Base-by-base conservation (phyloP, 1,140 invertebrate species). In the Drosophila nannoptera region DNA sequence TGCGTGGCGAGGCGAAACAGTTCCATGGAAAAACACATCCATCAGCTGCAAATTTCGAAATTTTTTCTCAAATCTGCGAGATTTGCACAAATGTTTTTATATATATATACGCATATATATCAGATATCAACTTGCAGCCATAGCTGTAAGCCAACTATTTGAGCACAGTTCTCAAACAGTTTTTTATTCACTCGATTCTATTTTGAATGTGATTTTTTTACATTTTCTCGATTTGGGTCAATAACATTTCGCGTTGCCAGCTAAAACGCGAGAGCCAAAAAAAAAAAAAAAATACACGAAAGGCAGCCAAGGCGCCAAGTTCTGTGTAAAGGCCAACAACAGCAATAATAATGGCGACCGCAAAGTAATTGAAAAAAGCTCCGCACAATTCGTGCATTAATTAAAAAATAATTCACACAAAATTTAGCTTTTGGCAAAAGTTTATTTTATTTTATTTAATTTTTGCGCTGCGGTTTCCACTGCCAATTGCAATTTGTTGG, bases 181-280 rank as follows among this genome's bases (percentile, higher is more conserved):
- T 73, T 63, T 69, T 66, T 75, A 52, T 69, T 67, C 54, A 56
- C 59, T 77, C 53, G 63, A 46, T 78, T 78, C 77, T 78, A 78
- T 78, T 75, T 78, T 62, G 76, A 75, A 52, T 71, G 72, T 58
- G 55, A 62, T 53, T 58, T 67, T 55, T 48, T 66, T 55, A 63
- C 33, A 69, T 48, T 77, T 77, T 73, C 53, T 64, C 59, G 66
- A 74, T 76, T 73, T 86, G 77, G 81, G 81, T 86, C 81, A 86
- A 86, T 86, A 86, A 86, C 81, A 86, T 81, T 84, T 86, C 81
- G 77, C 77, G 77, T 76, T 68, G 77, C 58, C 67, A 64, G 61
- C 54, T 58, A 58, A 65, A 45, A 45, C 32, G 45, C 11, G 45
- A 42, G 32, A 50, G 46, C 50, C 42, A 54, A 9, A 45, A 45